phyloP scores from a whole-genome alignment of 2,113 vertebrate genomes.

The Oreochromis aureus region DNA sequence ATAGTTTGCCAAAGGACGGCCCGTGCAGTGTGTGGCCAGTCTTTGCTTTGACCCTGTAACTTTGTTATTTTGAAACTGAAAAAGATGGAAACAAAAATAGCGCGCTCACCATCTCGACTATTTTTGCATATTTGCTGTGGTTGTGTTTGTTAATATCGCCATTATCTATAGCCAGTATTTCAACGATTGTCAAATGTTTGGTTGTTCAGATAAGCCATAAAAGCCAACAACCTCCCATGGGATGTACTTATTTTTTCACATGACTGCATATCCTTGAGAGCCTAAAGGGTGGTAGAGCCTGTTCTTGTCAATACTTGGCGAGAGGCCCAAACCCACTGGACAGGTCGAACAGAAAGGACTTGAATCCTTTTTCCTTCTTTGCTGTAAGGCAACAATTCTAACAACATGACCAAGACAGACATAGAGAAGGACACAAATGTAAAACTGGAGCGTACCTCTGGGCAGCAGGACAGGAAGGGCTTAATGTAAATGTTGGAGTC shows the following conservation, averaged over 20 bases:
- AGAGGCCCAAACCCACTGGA: background rate
- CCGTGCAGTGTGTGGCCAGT: background rate
- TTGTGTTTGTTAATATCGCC: background rate
- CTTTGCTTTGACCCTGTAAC: background rate
- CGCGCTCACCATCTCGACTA: background rate
- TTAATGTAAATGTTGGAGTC: conserved; percentile 98
- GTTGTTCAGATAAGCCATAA: background rate
- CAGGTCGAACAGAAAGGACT: background rate
- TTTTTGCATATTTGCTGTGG: background rate
- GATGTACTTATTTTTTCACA: background rate
- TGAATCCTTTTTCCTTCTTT: background rate
- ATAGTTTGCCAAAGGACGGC: background rate
- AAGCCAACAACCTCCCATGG: background rate
- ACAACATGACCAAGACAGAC: background rate
- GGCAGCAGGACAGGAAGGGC: conserved; percentile 93
- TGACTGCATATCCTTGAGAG: background rate
- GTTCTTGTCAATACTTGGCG: background rate
- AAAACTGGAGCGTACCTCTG: conserved; percentile 79
- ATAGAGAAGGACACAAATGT: background rate
- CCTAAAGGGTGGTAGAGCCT: background rate
- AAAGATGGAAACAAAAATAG: background rate
- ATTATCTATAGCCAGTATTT: background rate
- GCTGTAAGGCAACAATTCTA: background rate
- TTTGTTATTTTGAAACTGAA: background rate
- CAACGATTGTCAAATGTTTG: background rate